Evolutionary conservation across 2,113 vertebrate species (phyloP), one percentile per base, ranked within the genome.

Genomic region (Tachuris rubrigastra): DNA sequence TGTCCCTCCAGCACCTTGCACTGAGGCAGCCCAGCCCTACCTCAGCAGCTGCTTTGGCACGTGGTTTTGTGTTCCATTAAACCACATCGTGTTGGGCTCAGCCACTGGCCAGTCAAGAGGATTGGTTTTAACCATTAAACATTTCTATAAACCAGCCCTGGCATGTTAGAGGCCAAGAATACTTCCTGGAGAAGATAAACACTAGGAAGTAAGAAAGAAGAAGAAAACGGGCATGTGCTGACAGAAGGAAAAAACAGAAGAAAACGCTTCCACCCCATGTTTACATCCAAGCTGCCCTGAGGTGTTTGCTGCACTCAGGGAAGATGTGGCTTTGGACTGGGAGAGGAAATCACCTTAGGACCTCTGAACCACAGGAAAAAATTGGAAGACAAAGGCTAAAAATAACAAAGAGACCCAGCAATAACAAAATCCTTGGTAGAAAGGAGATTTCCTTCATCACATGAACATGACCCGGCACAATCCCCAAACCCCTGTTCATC

Each of bases 1-100:
- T 65, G 39, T 5, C 35, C 35, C 18, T 24, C 6, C 25, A 65
- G 31, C 27, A 23, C 16, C 39, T 31, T 39, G 31, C 47, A 28
- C 2, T 33, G 41, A 50, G 49, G 23, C 8, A 25, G 22, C 49
- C 65, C 69, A 14, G 49, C 1, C 2, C 37, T 30, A 1, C 2
- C 9, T 3, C 28, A 8, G 49, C 69, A 46, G 19, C 79, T 85
- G 88, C 59, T 49, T 19, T n/a, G 30, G 7, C 6, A 8, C 30
- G 17, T 41, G 35, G 30, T 28, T 44, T 49, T 0, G 0, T 37
- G 46, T 66, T 14, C 31, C 2, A 1, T 31, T 30, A 39, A 47
- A 9, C 52, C 3, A 2, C 2, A 3, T 44, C n/a, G 1, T 53
- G 5, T 25, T 86, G 37, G n/a, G n/a, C 41, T 84, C 8, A 0